phyloP scores from a whole-genome alignment of 2,888 invertebrate genomes.

The Dexiosoma caninum region DNA sequence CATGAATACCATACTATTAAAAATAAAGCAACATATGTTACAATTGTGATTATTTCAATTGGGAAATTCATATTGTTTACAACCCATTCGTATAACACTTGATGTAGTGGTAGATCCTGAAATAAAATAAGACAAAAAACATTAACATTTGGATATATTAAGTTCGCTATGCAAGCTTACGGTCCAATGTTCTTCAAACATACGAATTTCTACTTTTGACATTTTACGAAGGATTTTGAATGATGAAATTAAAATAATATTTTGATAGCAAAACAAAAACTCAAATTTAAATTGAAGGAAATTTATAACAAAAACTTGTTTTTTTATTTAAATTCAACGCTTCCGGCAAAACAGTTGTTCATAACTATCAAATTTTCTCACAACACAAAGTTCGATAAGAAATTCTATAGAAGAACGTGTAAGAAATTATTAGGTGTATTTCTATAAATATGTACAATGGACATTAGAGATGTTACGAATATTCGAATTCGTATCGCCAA shows the following conservation, averaged over 20 bases:
- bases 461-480: too few species aligned
- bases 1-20: conserved; percentile 69
- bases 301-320: neutral
- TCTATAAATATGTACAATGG: too few species aligned
- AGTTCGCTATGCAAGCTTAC: conserved; percentile 38
- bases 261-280: neutral
- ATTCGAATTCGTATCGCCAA: too few species aligned
- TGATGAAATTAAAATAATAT: neutral
- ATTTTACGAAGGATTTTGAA: conserved; percentile 64
- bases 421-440: too few species aligned
- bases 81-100: conserved; percentile 68
- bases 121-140: neutral
- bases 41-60: conserved; percentile 64
- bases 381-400: too few species aligned
- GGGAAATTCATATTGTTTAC: conserved; percentile 67
- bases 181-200: conserved; percentile 56
- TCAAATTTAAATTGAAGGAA: neutral
- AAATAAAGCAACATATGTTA: conserved; percentile 68
- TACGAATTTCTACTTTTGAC: conserved; percentile 43
- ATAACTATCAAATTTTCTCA: neutral
- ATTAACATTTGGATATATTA: neutral
- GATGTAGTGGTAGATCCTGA: conserved; percentile 65
- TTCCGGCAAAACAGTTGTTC: neutral
- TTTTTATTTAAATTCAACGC: neutral
- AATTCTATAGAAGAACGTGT: too few species aligned